phyloP scores from a whole-genome alignment of 2,888 invertebrate species.

The Drosophila meridionalis region DNA sequence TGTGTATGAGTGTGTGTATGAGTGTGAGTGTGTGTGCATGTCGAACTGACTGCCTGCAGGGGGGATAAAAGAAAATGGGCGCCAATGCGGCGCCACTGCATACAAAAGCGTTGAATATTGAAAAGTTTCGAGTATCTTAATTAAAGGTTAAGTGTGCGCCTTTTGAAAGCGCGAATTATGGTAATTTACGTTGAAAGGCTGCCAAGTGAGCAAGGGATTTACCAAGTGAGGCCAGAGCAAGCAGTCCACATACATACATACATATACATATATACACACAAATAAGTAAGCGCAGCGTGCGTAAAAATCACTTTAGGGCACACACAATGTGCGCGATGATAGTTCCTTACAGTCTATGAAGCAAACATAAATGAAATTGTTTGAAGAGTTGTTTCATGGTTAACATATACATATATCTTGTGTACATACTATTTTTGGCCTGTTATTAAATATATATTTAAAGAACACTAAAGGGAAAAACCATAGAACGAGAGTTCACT shows the following conservation, averaged over 20 bases:
- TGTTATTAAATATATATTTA: slow-evolving; percentile 3
- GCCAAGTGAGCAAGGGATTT: slow-evolving; percentile 36
- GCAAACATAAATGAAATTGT: slow-evolving; percentile 6
- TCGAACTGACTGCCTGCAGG: slow-evolving; percentile 14
- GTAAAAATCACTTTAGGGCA: slow-evolving; percentile 23
- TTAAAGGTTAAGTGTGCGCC: slow-evolving; percentile 75
- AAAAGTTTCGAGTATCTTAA: slow-evolving; percentile 77
- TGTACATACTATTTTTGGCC: not conserved
- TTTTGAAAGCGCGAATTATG: slow-evolving; percentile 70
- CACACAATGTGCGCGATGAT: slow-evolving; percentile 9
- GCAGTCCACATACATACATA: not conserved
- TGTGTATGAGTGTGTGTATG: slow-evolving; percentile 8
- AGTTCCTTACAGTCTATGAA: slow-evolving; percentile 12
- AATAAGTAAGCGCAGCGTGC: slow-evolving; percentile 16
- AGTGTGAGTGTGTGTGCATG: slow-evolving; percentile 13
- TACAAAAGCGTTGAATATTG: slow-evolving; percentile 68
- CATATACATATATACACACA: not conserved
- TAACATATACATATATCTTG: not conserved
- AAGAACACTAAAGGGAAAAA: not conserved
- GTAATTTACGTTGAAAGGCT: slow-evolving; percentile 71
- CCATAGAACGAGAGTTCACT: not conserved
- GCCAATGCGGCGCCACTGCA: slow-evolving; percentile 62
- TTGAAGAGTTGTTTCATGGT: not conserved
- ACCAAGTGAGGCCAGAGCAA: not conserved
- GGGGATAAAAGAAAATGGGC: slow-evolving; percentile 28